Conservation (phyloP, 2,797 vertebrate species). For the Pempheris klunzingeri region DNA sequence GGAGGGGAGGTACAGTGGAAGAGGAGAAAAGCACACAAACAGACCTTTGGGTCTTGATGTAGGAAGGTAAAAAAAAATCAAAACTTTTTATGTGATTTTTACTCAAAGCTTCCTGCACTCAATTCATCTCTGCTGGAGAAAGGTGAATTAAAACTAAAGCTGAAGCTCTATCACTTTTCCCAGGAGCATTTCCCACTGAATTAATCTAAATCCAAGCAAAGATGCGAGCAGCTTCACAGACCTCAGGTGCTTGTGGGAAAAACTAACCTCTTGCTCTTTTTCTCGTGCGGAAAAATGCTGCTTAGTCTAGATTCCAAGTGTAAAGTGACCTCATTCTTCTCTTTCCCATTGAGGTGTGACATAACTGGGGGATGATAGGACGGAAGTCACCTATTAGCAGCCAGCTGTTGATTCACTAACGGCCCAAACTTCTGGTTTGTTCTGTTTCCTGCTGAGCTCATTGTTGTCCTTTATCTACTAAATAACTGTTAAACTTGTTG, state of each 20-base stretch:
- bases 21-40: background rate
- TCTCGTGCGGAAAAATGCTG: slow-evolving; percentile 22
- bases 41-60: slow-evolving; percentile 12
- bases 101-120: slow-evolving; percentile 5
- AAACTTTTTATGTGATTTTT: slow-evolving; percentile 15
- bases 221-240: slow-evolving; percentile 43
- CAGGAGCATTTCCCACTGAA: slow-evolving; percentile 42
- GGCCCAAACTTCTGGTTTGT: slow-evolving; percentile 11
- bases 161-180: slow-evolving; percentile 37
- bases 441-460: slow-evolving; percentile 3
- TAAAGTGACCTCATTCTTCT: slow-evolving; percentile 68
- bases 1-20: background rate
- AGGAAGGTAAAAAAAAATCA: slow-evolving; percentile 7
- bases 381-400: slow-evolving; percentile 34
- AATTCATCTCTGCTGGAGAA: slow-evolving; percentile 38
- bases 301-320: slow-evolving; percentile 45
- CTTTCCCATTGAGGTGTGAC: slow-evolving; percentile 43
- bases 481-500: background rate
- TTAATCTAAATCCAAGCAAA: slow-evolving; percentile 56
- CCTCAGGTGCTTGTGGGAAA: slow-evolving; percentile 40
- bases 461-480: background rate
- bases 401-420: slow-evolving; percentile 27
- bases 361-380: slow-evolving; percentile 27
- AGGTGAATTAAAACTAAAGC: slow-evolving; percentile 44
- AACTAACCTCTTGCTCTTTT: slow-evolving; percentile 44